Evolutionary conservation across 2,113 vertebrate genomes (phyloP).

Genomic region (Acanthochromis polyacanthus): DNA sequence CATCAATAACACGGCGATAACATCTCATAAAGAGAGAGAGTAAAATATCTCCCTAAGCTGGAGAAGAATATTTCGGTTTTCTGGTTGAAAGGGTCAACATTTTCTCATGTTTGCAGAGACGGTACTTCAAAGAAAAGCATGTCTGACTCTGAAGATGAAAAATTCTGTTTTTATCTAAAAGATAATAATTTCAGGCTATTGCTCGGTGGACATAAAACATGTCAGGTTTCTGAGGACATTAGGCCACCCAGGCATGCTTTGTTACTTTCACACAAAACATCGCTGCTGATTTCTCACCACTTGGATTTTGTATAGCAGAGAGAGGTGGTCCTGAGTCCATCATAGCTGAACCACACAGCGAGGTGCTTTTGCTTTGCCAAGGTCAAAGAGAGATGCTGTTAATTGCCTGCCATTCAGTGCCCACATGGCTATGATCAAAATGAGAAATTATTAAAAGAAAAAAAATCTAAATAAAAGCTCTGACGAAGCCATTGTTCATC

Average conservation of each 20-base stretch:
- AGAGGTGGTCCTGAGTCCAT: background rate
- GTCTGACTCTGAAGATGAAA: constrained; percentile 21
- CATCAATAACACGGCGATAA: constrained; percentile 32
- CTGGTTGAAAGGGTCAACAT: constrained; percentile 3
- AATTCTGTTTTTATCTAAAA: constrained; percentile 28
- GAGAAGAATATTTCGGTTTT: constrained; percentile 9
- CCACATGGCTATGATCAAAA: constrained; percentile 9
- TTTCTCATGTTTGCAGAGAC: constrained; percentile 26
- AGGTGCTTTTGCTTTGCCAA: constrained; percentile 5
- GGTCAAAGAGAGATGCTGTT: constrained; percentile 17
- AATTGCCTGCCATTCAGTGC: constrained; percentile 32
- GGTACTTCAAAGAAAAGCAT: constrained; percentile 28
- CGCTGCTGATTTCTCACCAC: constrained; percentile 3
- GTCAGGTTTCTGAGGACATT: constrained; percentile 3
- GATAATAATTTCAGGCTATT: constrained; percentile 18
- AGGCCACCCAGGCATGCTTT: constrained; percentile 22
- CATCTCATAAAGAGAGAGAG: background rate
- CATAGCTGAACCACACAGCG: background rate
- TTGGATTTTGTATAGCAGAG: background rate
- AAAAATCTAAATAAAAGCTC: constrained; percentile 28
- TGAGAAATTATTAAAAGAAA: constrained; percentile 3
- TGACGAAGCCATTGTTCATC: constrained; percentile 5
- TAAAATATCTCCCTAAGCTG: background rate
- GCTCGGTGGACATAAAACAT: constrained; percentile 1
- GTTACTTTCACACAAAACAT: background rate